Percentiles rank a stretch among this genome's conserved stretches.
Conservation (phyloP, 1,140 invertebrate species). For the Anadara kagoshimensis region DNA sequence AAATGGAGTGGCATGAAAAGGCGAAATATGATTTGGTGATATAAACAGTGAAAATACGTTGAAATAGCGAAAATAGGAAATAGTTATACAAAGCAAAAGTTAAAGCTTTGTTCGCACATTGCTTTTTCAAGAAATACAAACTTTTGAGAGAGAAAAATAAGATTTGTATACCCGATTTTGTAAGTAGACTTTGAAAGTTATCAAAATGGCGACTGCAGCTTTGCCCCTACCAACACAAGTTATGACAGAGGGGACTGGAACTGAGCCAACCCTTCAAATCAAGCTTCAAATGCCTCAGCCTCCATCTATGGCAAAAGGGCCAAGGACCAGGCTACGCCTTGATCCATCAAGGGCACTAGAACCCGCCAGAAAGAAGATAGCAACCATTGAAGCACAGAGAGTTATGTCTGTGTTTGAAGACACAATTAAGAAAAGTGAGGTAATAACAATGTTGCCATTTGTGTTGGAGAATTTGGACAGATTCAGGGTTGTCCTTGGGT, state of each 20-base stretch:
- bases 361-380: constrained; percentile 70
- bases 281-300: constrained; percentile 44
- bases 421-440: constrained; percentile 63
- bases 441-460: constrained; percentile 66
- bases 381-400: constrained; percentile 71
- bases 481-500: constrained; percentile 62
- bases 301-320: constrained; percentile 22
- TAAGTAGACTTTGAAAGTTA: not conserved
- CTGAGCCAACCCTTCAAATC: constrained; percentile 60
- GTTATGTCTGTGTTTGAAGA: constrained; percentile 73
- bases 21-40: not conserved
- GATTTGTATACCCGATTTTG: constrained; percentile 1
- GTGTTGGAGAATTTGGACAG: constrained; percentile 66
- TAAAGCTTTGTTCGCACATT: too few relatives aligned
- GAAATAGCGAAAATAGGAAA: too few relatives aligned
- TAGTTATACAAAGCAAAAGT: too few relatives aligned
- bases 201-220: constrained; percentile 47
- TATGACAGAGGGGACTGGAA: constrained; percentile 45
- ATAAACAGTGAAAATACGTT: not conserved
- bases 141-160: constrained; percentile 9
- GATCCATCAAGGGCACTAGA: constrained; percentile 71
- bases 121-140: too few relatives aligned
- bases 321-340: constrained; percentile 51
- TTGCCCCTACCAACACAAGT: constrained; percentile 22
- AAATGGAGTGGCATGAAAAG: too few relatives aligned